Conservation (phyloP, 2,797 vertebrate genomes). For the Melanotaenia parkinsoni region DNA sequence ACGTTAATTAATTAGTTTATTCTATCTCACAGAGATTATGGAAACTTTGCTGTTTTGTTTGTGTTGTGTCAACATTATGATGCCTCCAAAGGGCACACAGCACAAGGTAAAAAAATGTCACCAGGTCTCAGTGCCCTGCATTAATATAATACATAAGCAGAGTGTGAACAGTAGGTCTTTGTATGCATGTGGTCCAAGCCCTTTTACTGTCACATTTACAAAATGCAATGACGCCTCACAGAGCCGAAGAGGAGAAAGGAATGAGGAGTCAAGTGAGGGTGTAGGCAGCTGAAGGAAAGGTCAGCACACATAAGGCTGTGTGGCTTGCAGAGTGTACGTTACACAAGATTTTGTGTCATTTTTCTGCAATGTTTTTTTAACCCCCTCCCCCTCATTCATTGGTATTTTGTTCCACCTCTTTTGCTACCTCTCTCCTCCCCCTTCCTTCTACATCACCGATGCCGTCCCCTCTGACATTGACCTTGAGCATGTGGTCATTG, state of each 20-base stretch:
- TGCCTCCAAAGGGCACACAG: constrained; percentile 11
- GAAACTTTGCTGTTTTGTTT: constrained; percentile 29
- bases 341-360: constrained; percentile 16
- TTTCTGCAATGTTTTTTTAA: constrained; percentile 15
- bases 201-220: constrained; percentile 13
- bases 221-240: constrained; percentile 39
- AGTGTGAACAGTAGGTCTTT: constrained; percentile 21
- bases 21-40: constrained; percentile 12
- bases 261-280: constrained; percentile 11
- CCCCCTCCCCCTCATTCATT: constrained; percentile 5
- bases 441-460: constrained; percentile 32
- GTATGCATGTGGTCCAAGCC: constrained; percentile 28
- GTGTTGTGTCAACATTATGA: constrained; percentile 22
- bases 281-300: constrained; percentile 29
- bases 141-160: constrained; percentile 33
- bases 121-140: constrained; percentile 16
- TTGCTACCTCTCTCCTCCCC: neutral
- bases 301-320: constrained; percentile 16
- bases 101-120: constrained; percentile 47
- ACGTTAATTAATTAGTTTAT: constrained; percentile 32
- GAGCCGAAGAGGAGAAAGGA: constrained; percentile 19
- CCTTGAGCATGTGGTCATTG: constrained; percentile 60
- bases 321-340: constrained; percentile 8
- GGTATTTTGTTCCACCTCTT: constrained; percentile 10
- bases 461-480: constrained; percentile 44